Conservation (phyloP, 30 jellyfish, hydroid and myxozoan genomes). For the Mastigias papua region DNA sequence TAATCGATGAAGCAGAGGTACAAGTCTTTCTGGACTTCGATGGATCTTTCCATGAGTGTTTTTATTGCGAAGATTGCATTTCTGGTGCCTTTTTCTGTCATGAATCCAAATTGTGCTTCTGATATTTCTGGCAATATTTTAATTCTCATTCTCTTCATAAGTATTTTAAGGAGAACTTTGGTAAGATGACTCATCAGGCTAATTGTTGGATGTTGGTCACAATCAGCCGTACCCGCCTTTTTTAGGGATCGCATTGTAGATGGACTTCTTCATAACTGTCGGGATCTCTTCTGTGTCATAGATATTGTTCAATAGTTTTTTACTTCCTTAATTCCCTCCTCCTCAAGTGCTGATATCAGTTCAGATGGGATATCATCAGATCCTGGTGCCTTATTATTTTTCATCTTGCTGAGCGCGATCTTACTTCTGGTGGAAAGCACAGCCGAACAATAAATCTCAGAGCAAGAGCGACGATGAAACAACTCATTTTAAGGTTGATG, state of each 20-base stretch:
- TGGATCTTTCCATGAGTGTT: no score
- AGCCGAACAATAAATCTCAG: no score
- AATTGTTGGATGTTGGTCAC: slow-evolving; percentile 7
- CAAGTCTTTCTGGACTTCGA: no score
- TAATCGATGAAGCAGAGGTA: no score
- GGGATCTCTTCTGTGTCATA: slow-evolving; percentile 13
- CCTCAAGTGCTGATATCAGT: slow-evolving; percentile 34
- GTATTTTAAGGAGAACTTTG: background rate
- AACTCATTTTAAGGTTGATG: no score
- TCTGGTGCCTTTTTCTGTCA: background rate
- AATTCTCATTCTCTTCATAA: background rate
- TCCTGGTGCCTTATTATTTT: no score
- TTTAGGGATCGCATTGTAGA: background rate
- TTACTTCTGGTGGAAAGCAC: no score
- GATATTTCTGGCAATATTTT: background rate
- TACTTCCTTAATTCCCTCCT: background rate
- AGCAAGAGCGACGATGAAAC: no score
- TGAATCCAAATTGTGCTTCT: background rate
- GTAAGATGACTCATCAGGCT: slow-evolving; percentile 7
- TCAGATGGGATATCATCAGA: background rate
- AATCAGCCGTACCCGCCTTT: slow-evolving; percentile 4
- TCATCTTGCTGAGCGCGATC: no score
- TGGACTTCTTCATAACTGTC: background rate
- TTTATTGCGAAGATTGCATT: no score
- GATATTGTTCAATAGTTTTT: no score